Evolutionary conservation across 1,140 invertebrate species (phyloP), one percentile per base, ranked within the genome.

Genomic region (Parasteatoda tepidariorum): DNA sequence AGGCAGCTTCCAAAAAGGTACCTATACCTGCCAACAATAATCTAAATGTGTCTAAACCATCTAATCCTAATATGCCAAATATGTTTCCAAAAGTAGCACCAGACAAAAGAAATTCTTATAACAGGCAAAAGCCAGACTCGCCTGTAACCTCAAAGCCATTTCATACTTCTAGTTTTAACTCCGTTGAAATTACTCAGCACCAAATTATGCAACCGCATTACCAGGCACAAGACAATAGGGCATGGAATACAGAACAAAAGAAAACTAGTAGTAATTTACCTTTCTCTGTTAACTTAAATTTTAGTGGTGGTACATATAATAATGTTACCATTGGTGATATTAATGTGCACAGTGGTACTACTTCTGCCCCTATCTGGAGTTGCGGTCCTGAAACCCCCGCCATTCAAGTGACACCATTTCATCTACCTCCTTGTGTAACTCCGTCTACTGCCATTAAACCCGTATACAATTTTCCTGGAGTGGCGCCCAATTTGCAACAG

Each of bases 361-460:
- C 22, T 13, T 38, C 71, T 18, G 73, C 73, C 38, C 59, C 73
- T 30, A 75, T 62, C 30, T 75, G 73, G 73, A 75, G 33, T 41
- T 75, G 73, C 31, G 73, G 73, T 34, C 30, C 73, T 61, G 73
- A 75, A 59, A 62, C 73, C 13, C 57, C 55, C 33, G 73, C 73
- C 18, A 57, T 61, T 62, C 73, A 75, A 28, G 26, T 62, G 28
- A 30, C 30, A 15, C 73, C 73, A 38, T 75, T 62, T 31, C 73
- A 62, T 31, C 73, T 75, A 28, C 73, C 73, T 61, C 24, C 73
- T 33, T 28, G n/a, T 61, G 57, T 57, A 24, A 75, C 57, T 75
- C 55, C 73, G 59, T 75, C 73, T 34, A 28, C 70, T 73, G 24
- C 33, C 22, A 41, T 38, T 57, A 75, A 41, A 75, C 33, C 9